Base-by-base conservation (phyloP, 35 echinoderm and acorn worm species). In the Lytechinus pictus region DNA sequence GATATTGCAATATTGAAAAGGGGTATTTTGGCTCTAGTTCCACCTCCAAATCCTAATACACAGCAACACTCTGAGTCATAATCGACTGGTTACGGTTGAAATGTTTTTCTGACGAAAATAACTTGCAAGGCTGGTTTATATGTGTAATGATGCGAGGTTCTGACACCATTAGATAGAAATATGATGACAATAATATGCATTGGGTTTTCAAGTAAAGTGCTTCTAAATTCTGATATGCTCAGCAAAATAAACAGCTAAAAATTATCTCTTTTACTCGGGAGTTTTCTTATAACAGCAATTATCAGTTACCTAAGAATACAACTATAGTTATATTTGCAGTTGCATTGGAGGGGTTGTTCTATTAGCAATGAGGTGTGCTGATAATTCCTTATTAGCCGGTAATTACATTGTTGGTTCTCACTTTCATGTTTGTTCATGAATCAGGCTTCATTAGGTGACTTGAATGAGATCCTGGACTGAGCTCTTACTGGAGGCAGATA, bases 151-250 rank as follows among this genome's bases (percentile, higher is more conserved):
- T 79, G 66, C 66, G 66, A 79, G 66, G 19, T 27, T 79, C 66
- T 79, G 66, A 24, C 66, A 79, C 66, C 66, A 79, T 79, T 79
- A 79, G 66, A 79, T 79, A 79, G 14, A 16, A 6, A n/a, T 2
- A 79, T 79, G 66, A 79, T 79, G 66, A 79, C 66, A 79, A 79
- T 24, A n/a, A 24, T 79, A 79, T 79, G 66, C 66, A 79, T 79
- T 79, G 4, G 21, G 66, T 79, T 24, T 79, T 79, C 66, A 79
- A 79, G 19, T 79, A 79, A 79, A 7, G 21, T n/a, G 66, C 66
- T 79, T 79, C 6, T n/a, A 79, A 44, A n/a, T 79, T 79, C n/a
- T 79, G 19, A 44, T 44, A 44, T 2, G 16, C 16, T 24, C 4
- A 79, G 66, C 66, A 79, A 7, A 24, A 24, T 79, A 5, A 1